Evolutionary conservation across 2,797 vertebrate species (phyloP), one percentile per base, ranked within the genome.

Genomic region (Chrosomus eos): DNA sequence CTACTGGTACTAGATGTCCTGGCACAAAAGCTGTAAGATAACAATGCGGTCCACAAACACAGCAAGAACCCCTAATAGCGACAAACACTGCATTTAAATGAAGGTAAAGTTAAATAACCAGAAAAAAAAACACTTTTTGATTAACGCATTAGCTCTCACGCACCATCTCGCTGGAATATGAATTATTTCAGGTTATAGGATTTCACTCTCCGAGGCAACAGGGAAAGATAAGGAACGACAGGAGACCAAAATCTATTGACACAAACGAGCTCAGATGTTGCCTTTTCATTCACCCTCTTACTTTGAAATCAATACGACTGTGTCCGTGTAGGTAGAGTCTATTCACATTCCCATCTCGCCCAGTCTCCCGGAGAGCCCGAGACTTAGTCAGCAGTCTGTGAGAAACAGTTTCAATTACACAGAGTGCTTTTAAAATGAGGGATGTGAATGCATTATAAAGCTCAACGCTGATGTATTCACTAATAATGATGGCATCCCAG

Each of bases 401-500:
- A 85, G 72, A 87, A 89, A 84, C 77, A 77, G 77, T 89, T 89
- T 89, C 90, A 88, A 87, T 90, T 90, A 88, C 87, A 86, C 33
- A 81, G 85, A 90, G 88, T 89, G 90, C 87, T 86, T 89, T 90
- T 88, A 86, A 88, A 91, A 86, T 84, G 75, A 87, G 78, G 85
- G 75, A 85, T 85, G 88, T 78, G 83, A 90, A 89, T 85, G 81
- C 86, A 81, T 88, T 88, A 88, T 83, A 85, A 85, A 80, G 86
- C 76, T 55, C 62, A 83, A 89, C 86, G 43, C 83, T 89, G 88
- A 89, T 87, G 88, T 82, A 88, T 91, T 88, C 58, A 53, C 85
- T 87, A 85, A 86, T 87, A 88, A 87, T 84, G 77, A 83, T 43
- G 67, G 81, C 77, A 86, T 88, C 73, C n/a, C 75, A 80, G 87